Base-by-base conservation (phyloP, 1,140 invertebrate genomes). In the Atta colombica region DNA sequence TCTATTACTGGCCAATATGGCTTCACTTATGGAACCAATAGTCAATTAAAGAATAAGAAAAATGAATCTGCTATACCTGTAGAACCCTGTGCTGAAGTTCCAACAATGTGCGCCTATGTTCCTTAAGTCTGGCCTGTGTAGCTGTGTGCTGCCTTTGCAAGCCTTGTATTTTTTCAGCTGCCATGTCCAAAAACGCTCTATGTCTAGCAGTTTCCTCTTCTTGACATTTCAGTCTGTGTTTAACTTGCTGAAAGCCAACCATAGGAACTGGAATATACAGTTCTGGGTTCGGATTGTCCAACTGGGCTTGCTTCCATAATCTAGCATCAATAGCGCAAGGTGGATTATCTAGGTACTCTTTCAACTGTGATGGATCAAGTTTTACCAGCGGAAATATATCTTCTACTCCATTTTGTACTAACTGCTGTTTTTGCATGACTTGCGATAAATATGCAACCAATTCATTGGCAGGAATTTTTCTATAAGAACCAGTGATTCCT, bases 221-320 rank as follows among this genome's bases (percentile, higher is more conserved):
- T 92, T 98, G 98, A 88, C 97, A 97, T 75, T 97, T 96, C n/a
- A 98, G 96, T 51, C 99, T 96, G 94, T 97, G 97, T 92, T 98
- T 98, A 0, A 99, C 96, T 94, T 98, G 97, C 65, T 96, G 96
- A 84, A 99, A 99, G 0, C 99, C 99, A 87, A 99, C 97, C 94
- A 99, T 98, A 2, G 99, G 98, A 3, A 99, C 98, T 0, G 99
- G 99, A 91, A 99, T 98, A 77, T 99, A 98, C 89, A 97, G 97
- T 49, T 97, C 96, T 10, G 98, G 96, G 95, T 99, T 98, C 0
- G 99, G 99, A 96, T 99, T 99, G 92, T 99, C 98, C 35, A 97
- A 94, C 93, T 99, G 98, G 0, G 99, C 99, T 94, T 99, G 98
- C 92, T 98, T 97, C 98, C 98, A 99, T 78, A 98, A 96, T 82